Conservation (phyloP, 2,113 vertebrate genomes). For the Catharus bicknelli region DNA sequence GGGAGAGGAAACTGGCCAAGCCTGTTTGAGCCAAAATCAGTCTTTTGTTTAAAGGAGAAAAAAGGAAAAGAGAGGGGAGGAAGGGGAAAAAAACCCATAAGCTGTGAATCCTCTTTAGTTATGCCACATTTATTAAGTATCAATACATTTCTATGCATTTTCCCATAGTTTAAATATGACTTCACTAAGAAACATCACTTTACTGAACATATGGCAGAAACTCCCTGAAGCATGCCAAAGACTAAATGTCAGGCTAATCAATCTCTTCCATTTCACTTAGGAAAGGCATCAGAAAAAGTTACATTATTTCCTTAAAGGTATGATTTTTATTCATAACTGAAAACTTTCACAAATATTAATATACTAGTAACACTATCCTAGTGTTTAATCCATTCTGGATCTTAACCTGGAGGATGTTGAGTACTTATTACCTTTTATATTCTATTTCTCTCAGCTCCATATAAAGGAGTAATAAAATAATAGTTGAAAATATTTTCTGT, state of each 20-base stretch:
- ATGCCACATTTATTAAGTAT: background rate
- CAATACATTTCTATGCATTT: background rate
- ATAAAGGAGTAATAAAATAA: background rate
- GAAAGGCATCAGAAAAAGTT: background rate
- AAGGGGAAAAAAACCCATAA: background rate
- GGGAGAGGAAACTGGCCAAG: background rate
- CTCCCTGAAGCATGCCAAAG: background rate
- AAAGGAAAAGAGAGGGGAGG: background rate
- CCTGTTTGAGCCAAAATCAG: background rate
- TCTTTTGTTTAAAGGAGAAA: background rate
- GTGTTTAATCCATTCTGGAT: background rate
- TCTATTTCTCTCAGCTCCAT: background rate
- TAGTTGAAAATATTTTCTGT: background rate
- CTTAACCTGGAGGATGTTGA: background rate
- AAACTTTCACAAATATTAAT: background rate
- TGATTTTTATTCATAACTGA: background rate
- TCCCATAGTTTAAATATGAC: background rate
- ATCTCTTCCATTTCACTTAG: background rate
- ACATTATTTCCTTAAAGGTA: background rate
- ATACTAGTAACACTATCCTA: background rate
- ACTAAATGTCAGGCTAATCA: slow-evolving; percentile 45
- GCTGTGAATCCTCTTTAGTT: background rate
- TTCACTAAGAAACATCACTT: background rate
- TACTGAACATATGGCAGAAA: slow-evolving; percentile 8
- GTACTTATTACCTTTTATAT: background rate